Percentiles rank a stretch among this genome's conserved stretches.
Evolutionary conservation across 1,140 invertebrate species (phyloP).

Genomic region (Phenacoccus solenopsis): DNA sequence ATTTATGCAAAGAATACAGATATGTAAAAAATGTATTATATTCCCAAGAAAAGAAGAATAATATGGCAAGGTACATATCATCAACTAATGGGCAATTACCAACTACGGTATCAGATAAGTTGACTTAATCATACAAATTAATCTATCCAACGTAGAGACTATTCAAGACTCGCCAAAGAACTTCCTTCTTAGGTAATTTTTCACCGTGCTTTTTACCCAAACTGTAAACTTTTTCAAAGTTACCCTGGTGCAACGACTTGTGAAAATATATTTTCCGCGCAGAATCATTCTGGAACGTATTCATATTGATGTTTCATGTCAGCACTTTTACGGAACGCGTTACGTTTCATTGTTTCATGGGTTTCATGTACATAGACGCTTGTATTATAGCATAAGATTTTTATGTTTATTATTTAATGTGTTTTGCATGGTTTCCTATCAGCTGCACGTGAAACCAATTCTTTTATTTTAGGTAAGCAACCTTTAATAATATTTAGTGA

Average conservation of each 20-base stretch:
- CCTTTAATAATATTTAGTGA: too few relatives aligned
- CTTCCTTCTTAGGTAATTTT: neutral
- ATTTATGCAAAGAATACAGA: too few relatives aligned
- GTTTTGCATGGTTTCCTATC: neutral
- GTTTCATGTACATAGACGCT: neutral
- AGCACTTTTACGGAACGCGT: neutral
- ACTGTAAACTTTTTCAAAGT: neutral
- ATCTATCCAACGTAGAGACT: too few relatives aligned
- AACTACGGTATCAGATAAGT: too few relatives aligned
- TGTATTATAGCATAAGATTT: neutral
- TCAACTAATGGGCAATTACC: too few relatives aligned
- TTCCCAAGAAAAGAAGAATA: too few relatives aligned
- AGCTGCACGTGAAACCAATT: neutral
- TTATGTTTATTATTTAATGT: neutral
- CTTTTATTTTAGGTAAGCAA: neutral
- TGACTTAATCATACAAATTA: too few relatives aligned
- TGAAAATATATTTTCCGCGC: conserved; percentile 1
- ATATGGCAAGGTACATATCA: too few relatives aligned
- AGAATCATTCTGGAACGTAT: neutral
- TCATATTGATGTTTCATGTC: neutral
- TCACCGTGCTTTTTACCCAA: neutral
- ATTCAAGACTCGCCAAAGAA: too few relatives aligned
- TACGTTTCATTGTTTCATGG: neutral
- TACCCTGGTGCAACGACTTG: neutral
- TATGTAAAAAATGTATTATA: too few relatives aligned